These are phyloP conservation scores for Setophaga petechia DNA, from an alignment of 2,113 vertebrate species.

Conservation along the genomic window DNA sequence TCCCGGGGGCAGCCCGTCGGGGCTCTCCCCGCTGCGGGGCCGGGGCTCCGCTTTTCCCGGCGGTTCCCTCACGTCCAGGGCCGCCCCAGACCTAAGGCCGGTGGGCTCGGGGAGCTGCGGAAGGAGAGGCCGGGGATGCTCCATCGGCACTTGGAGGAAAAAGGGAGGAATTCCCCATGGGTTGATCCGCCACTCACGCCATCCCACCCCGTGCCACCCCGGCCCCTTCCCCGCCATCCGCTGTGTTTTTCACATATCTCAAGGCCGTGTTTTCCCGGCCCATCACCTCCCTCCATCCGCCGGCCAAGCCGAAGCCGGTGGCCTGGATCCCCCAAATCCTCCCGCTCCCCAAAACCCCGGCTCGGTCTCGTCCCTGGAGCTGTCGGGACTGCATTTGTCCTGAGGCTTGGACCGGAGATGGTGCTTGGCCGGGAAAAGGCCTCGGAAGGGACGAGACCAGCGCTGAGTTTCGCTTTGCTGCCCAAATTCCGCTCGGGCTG, in stretches of 20 bases:
- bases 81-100: neutral
- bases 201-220: neutral
- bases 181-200: neutral
- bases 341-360: rapidly evolving
- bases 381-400: neutral
- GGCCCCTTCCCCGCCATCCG: neutral
- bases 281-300: neutral
- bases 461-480: neutral
- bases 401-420: rapidly evolving
- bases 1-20: neutral
- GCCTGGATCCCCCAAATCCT: neutral
- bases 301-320: rapidly evolving
- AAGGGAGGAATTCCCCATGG: neutral
- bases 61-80: neutral
- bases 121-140: neutral
- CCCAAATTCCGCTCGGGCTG: neutral
- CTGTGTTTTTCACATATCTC: neutral
- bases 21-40: neutral
- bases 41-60: neutral
- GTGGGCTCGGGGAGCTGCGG: neutral
- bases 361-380: neutral
- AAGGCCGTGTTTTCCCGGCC: neutral
- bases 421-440: neutral
- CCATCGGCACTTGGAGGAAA: neutral
- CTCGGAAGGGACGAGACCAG: neutral